Percentiles rank a stretch among this genome's conserved stretches.
Conservation (phyloP, 92 coral and sea anemone genomes). For the Chrysogorgia sp. region DNA sequence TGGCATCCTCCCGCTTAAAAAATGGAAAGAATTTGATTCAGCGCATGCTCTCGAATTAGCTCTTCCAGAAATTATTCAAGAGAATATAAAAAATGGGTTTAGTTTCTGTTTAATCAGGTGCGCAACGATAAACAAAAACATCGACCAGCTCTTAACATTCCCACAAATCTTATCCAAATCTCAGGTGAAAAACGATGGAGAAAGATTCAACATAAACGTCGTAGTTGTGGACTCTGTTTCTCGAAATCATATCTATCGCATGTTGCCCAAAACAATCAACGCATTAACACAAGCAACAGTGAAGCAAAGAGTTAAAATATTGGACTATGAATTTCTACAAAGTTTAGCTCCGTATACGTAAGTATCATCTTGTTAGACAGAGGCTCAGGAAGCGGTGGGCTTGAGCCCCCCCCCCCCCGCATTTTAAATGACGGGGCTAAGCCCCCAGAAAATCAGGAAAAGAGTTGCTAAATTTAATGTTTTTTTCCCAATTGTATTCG, state of each 20-base stretch:
- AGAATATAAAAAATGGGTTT: conserved; percentile 63
- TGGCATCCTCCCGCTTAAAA: conserved; percentile 62
- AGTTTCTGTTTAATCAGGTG: conserved; percentile 77
- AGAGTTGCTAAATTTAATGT: too few relatives aligned
- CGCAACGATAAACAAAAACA: conserved; percentile 38
- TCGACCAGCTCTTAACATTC: conserved; percentile 69
- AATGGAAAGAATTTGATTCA: conserved; percentile 66
- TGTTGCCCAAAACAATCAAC: conserved; percentile 59
- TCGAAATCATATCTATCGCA: conserved; percentile 75
- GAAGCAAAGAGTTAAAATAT: conserved; percentile 44
- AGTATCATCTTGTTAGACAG: not conserved
- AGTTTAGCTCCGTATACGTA: conserved; percentile 67
- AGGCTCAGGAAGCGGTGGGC: too few relatives aligned
- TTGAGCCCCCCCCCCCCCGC: too few relatives aligned
- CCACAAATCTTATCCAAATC: conserved; percentile 47
- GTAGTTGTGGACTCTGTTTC: conserved; percentile 76
- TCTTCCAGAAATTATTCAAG: conserved; percentile 45
- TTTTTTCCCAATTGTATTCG: too few relatives aligned
- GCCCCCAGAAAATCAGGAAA: too few relatives aligned
- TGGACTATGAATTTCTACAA: conserved; percentile 77
- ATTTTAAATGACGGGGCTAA: too few relatives aligned
- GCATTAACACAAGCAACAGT: conserved; percentile 56
- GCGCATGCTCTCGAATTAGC: conserved; percentile 53
- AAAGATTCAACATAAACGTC: conserved; percentile 61
- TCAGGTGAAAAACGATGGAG: not conserved